These are phyloP conservation scores for Pluvialis apricaria DNA, from an alignment of 2,113 vertebrate genomes.

Conservation along the genomic window DNA sequence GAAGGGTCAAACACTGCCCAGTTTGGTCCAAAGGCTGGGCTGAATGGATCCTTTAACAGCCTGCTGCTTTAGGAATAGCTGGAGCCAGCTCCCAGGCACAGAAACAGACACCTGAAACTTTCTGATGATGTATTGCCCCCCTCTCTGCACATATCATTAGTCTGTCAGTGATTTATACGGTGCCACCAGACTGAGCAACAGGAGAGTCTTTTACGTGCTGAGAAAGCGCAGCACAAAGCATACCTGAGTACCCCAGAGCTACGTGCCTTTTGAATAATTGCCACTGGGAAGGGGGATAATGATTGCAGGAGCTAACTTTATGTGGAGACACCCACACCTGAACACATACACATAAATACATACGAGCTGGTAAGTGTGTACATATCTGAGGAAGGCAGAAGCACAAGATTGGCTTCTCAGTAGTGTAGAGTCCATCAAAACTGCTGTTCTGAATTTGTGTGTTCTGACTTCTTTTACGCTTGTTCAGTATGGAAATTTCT, in stretches of 20 bases:
- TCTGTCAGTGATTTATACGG: not conserved
- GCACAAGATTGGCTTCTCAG: not conserved
- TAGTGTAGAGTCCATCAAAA: not conserved
- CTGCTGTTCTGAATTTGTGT: not conserved
- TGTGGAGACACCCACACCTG: not conserved
- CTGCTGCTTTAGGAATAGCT: not conserved
- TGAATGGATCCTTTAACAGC: fast-evolving
- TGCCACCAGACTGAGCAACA: not conserved
- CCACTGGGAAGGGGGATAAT: no score
- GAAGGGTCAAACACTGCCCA: no score
- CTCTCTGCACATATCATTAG: not conserved
- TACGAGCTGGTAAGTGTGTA: not conserved
- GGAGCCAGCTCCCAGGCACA: not conserved
- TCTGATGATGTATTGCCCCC: not conserved
- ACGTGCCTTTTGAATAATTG: not conserved
- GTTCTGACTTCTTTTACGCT: not conserved
- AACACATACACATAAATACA: not conserved
- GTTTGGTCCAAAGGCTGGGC: not conserved
- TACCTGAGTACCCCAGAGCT: not conserved
- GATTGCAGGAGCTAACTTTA: not conserved
- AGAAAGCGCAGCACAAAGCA: not conserved
- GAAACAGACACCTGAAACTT: not conserved
- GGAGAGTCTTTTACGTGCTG: not conserved
- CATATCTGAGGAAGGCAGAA: not conserved
- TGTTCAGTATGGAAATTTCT: not conserved